Evolutionary conservation across 1,140 invertebrate species (phyloP).

Genomic region (Drosophila ogumai): DNA sequence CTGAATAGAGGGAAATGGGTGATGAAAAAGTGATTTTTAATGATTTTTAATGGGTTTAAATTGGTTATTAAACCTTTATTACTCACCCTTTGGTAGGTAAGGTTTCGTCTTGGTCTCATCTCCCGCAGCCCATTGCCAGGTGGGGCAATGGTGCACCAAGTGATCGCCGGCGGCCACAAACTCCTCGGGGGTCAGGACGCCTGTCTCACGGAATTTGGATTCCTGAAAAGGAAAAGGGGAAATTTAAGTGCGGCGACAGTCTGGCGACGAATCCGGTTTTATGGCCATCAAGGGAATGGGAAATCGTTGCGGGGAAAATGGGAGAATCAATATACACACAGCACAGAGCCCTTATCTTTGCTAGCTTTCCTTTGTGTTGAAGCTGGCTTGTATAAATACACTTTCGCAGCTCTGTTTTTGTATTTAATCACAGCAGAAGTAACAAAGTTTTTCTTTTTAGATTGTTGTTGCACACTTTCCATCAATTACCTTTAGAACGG

Average conservation of each 20-base stretch:
- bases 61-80: not conserved
- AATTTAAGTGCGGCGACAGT: conserved; percentile 13
- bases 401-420: not conserved
- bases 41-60: conserved; percentile 22
- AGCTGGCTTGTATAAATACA: not conserved
- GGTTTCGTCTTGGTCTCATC: conserved; percentile 94
- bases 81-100: conserved; percentile 91
- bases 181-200: conserved; percentile 97
- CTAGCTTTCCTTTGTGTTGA: conserved; percentile 1
- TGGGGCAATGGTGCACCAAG: conserved; percentile 99
- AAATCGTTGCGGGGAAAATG: conserved; percentile 2
- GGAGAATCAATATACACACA: conserved; percentile 13
- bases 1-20: conserved; percentile 64
- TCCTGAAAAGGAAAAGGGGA: conserved; percentile 87
- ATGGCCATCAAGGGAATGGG: conserved; percentile 10
- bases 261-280: conserved; percentile 38
- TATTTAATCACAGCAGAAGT: conserved; percentile 2
- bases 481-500: conserved; percentile 94
- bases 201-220: conserved; percentile 99
- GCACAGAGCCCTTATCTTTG: conserved; percentile 11
- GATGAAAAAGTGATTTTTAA: conserved; percentile 13
- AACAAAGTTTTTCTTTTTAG: conserved; percentile 3
- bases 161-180: conserved; percentile 99
- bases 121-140: conserved; percentile 98
- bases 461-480: conserved; percentile 16